Percentiles rank a stretch among this genome's conserved stretches.
Conservation (phyloP, 2,113 vertebrate genomes). For the Strix aluco region DNA sequence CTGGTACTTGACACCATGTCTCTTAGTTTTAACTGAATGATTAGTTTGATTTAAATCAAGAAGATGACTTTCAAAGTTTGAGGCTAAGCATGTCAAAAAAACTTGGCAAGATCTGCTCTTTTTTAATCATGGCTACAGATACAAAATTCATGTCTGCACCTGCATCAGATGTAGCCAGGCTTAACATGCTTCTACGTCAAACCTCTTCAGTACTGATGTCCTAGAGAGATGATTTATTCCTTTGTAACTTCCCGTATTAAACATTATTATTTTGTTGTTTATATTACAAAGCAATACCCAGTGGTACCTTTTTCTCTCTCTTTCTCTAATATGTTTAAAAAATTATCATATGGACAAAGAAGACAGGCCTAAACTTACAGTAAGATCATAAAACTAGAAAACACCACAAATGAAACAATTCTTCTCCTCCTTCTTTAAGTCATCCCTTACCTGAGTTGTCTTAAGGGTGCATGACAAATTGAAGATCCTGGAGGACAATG, state of each 20-base stretch:
- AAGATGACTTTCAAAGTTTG: neutral
- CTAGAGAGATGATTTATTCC: neutral
- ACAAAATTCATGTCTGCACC: neutral
- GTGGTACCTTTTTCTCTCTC: neutral
- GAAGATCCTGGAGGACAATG: neutral
- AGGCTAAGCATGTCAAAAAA: neutral
- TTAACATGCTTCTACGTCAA: neutral
- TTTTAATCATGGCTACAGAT: neutral
- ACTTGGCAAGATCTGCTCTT: neutral
- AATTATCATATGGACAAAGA: neutral
- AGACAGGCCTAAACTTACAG: neutral
- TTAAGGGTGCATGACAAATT: neutral
- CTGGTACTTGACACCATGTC: rapidly evolving
- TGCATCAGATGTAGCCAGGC: neutral
- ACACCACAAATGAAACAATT: neutral
- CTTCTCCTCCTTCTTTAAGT: neutral
- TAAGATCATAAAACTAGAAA: neutral
- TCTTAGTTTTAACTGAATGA: neutral
- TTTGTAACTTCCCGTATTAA: neutral
- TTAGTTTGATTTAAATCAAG: neutral
- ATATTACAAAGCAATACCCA: neutral
- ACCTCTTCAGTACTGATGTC: neutral
- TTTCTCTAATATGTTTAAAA: neutral
- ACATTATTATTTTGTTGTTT: neutral
- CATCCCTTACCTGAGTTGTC: neutral